Conservation (phyloP, 2,113 vertebrate species). For the Calidris pygmaea region DNA sequence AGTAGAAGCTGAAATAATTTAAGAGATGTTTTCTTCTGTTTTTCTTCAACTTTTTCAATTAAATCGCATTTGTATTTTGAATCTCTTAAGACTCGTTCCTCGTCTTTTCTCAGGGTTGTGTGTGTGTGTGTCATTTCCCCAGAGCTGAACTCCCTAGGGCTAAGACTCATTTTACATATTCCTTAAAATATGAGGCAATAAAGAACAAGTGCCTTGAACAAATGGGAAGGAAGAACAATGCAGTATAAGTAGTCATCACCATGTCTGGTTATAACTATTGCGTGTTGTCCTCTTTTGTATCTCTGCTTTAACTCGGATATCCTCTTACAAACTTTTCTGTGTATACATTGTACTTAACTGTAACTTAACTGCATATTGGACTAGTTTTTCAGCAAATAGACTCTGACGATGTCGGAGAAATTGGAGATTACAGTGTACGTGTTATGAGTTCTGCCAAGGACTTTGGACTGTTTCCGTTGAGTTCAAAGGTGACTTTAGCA, state of each 20-base stretch:
- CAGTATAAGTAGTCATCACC: neutral
- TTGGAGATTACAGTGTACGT: neutral
- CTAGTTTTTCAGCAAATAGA: neutral
- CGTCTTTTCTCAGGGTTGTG: neutral
- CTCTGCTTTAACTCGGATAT: neutral
- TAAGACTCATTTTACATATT: neutral
- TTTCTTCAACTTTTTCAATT: conserved; percentile 7
- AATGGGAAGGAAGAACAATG: neutral
- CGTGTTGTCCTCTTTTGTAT: neutral
- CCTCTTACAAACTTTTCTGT: neutral
- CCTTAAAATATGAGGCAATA: neutral
- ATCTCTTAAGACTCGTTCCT: neutral
- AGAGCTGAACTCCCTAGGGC: neutral
- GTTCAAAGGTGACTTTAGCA: neutral
- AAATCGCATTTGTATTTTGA: neutral
- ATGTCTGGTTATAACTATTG: neutral
- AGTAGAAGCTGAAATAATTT: conserved; percentile 5
- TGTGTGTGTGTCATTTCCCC: neutral
- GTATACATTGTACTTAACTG: neutral
- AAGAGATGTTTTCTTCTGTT: neutral
- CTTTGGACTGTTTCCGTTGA: neutral
- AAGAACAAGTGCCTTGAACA: neutral
- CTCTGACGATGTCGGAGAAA: neutral
- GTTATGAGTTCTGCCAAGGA: neutral
- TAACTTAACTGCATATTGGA: neutral